Base-by-base conservation (phyloP, 2,888 invertebrate genomes). In the Drosophila macrospina region DNA sequence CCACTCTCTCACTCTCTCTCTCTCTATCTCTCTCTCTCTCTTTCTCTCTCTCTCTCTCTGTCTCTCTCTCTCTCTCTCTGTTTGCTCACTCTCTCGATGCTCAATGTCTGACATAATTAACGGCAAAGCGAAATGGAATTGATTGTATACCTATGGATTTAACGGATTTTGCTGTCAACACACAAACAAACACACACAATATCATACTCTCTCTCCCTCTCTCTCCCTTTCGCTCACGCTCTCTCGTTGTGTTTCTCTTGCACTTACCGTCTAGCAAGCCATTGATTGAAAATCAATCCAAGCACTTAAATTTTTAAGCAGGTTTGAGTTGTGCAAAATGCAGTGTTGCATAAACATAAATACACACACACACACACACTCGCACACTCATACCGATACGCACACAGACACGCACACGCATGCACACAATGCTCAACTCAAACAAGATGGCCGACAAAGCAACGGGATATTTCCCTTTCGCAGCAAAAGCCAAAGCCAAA, bases 201-300 rank as follows among this genome's bases (percentile, higher is more conserved):
- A 37, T 51, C 15, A 32, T 10, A 32, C 32, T 16, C 10, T 44
- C n/a, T 26, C n/a, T 13, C 11, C 24, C 39, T 13, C 45, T 54
- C 34, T 13, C 24, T 13, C 6, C n/a, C 36, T 20, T 37, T 13
- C 34, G 37, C 51, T 15, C 5, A 32, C 16, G 30, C 42, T 42
- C 32, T 13, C 34, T 28, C 26, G 6, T n/a, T 11, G 39, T 15
- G 20, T 16, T 32, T 24, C 32, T 8, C 20, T 15, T 20, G 13
- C 16, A 32, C 16, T 8, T 16, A 24, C 42, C 37, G 50, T 54
- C 34, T 45, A 59, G 50, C 42, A 54, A 51, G 61, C 69, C 69
- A 72, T 81, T 79, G 80, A 86, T 88, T 79, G 74, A 79, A 81
- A 82, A 88, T 86, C 86, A 88, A 83, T 86, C 68, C 88, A 50